Percentiles rank a stretch among this genome's conserved stretches.
Evolutionary conservation across 2,113 vertebrate genomes (phyloP).

Genomic region (Crotalus viridis): DNA sequence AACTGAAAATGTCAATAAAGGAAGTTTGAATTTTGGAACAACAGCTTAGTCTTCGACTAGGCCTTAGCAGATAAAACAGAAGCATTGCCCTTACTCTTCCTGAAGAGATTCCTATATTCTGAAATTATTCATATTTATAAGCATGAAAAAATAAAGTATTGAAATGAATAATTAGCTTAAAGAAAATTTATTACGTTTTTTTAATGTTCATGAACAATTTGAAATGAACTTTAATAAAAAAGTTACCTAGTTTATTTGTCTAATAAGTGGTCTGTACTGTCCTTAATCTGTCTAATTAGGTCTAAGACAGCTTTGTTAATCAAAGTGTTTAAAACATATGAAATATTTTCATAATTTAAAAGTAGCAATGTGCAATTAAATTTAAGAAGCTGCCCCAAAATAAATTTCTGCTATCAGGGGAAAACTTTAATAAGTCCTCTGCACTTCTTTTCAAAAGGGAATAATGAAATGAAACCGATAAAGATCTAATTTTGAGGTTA

Average conservation of each 20-base stretch:
- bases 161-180: neutral
- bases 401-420: slow-evolving; percentile 16
- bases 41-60: neutral
- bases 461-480: neutral
- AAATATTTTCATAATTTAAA: slow-evolving; percentile 25
- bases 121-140: neutral
- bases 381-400: neutral
- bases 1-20: slow-evolving; percentile 4
- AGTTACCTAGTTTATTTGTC: neutral
- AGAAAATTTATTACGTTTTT: neutral
- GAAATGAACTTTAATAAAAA: slow-evolving; percentile 12
- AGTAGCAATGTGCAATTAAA: slow-evolving; percentile 22
- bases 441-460: neutral
- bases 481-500: neutral
- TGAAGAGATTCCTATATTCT: neutral
- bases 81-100: neutral
- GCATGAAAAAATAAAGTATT: neutral
- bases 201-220: neutral
- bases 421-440: neutral
- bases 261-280: neutral
- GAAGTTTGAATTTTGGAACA: neutral
- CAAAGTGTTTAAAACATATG: neutral
- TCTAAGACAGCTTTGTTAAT: neutral
- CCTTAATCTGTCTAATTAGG: neutral
- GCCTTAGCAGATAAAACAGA: neutral